Evolutionary conservation across 1,140 invertebrate species (phyloP).

Genomic region (Rhagoletis pomonella): DNA sequence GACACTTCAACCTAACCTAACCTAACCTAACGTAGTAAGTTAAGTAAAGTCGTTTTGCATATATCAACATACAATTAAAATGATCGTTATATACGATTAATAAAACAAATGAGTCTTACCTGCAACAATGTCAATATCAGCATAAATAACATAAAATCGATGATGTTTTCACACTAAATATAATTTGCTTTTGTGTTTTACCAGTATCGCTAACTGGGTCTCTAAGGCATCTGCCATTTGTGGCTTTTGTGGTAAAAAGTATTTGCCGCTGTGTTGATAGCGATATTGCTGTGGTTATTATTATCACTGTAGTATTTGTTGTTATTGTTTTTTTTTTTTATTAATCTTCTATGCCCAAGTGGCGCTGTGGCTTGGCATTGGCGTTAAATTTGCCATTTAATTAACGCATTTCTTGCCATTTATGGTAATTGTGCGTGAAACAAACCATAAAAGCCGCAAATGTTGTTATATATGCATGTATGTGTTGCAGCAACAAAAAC

Average conservation of each 20-base stretch:
- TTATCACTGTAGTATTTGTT: neutral
- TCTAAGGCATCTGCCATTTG: neutral
- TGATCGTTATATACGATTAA: no score
- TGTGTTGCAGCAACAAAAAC: neutral
- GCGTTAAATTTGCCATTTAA: conserved; percentile 17
- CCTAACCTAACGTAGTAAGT: no score
- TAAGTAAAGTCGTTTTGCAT: no score
- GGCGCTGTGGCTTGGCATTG: neutral
- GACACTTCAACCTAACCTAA: no score
- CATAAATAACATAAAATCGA: no score
- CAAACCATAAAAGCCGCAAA: neutral
- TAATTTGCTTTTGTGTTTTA: no score
- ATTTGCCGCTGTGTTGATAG: neutral
- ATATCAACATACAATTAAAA: no score
- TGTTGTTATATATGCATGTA: neutral
- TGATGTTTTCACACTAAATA: no score
- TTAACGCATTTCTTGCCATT: conserved; percentile 20
- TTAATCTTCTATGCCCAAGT: no score
- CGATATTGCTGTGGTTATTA: neutral
- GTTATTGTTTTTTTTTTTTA: neutral
- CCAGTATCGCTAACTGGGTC: no score
- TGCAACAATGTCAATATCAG: no score
- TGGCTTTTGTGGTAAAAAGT: conserved; percentile 18
- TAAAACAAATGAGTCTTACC: no score
- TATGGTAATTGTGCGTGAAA: conserved; percentile 24